phyloP scores from a whole-genome alignment of 1,140 invertebrate genomes.

The Cyclargus thomasi region DNA sequence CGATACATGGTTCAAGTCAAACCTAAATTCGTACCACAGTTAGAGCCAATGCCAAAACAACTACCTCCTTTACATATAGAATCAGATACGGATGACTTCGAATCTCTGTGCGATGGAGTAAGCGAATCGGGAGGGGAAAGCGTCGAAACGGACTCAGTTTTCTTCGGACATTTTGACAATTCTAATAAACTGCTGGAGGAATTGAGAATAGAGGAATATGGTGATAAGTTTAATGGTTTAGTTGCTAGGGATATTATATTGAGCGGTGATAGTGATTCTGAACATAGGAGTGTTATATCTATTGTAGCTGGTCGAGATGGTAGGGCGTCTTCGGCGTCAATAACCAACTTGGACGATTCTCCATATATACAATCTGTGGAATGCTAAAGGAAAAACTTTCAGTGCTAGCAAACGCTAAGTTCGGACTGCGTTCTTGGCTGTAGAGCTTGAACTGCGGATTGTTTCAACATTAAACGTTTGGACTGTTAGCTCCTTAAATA shows the following conservation, averaged over 20 bases:
- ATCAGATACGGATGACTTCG: slow-evolving; percentile 67
- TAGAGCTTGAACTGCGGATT: too few relatives aligned
- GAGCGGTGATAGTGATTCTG: slow-evolving; percentile 68
- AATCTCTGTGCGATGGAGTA: slow-evolving; percentile 79
- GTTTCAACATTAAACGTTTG: too few relatives aligned
- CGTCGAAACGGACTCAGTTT: slow-evolving; percentile 89
- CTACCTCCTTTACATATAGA: slow-evolving; percentile 46
- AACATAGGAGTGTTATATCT: slow-evolving; percentile 68
- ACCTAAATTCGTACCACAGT: slow-evolving; percentile 42
- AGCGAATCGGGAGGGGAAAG: slow-evolving; percentile 90
- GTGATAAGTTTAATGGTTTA: slow-evolving; percentile 41
- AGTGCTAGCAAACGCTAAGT: neutral
- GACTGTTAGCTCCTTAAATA: too few relatives aligned
- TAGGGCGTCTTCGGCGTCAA: slow-evolving; percentile 47
- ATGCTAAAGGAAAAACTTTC: slow-evolving; percentile 33
- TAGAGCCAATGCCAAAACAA: slow-evolving; percentile 37
- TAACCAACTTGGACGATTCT: slow-evolving; percentile 51
- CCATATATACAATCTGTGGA: slow-evolving; percentile 59
- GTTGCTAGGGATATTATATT: slow-evolving; percentile 64
- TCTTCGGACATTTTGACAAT: slow-evolving; percentile 81
- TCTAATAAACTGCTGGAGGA: slow-evolving; percentile 57
- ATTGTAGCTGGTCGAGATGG: slow-evolving; percentile 58
- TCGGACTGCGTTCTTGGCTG: too few relatives aligned
- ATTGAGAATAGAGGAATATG: slow-evolving; percentile 45
- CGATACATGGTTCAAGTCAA: slow-evolving; percentile 65